Percentiles rank a stretch among this genome's conserved stretches.
These are phyloP conservation scores for Temnopleurus reevesii DNA, from an alignment of 53 echinoderm and acorn worm genomes.

Conservation along the genomic window DNA sequence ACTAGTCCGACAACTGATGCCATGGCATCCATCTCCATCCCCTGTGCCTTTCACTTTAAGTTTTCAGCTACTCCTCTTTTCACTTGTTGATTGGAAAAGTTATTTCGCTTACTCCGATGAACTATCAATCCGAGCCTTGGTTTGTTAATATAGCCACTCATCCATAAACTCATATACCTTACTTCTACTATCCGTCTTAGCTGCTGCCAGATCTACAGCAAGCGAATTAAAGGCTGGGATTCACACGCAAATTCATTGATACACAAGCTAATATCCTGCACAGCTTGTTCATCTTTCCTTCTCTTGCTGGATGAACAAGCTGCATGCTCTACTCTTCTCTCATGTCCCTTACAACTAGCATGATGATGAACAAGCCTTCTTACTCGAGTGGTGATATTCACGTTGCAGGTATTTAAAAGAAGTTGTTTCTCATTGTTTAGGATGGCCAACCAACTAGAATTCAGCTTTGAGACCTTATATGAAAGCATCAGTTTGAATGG, in stretches of 20 bases:
- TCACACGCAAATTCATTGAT: conserved; percentile 42
- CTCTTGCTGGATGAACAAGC: conserved; percentile 38
- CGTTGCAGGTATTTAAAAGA: conserved; percentile 63
- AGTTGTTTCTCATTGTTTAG: conserved; percentile 67
- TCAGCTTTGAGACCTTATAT: conserved; percentile 63
- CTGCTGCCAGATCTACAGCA: conserved; percentile 44
- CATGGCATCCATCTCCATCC: conserved; percentile 64
- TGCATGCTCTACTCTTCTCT: conserved; percentile 13
- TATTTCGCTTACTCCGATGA: conserved; percentile 60
- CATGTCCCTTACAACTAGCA: conserved; percentile 21
- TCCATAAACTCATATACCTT: conserved; percentile 62
- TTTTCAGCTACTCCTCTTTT: conserved; percentile 38
- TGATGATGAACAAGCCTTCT: conserved; percentile 60
- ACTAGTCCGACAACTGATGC: conserved; percentile 63
- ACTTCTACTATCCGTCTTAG: conserved; percentile 58
- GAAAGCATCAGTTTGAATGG: conserved; percentile 71
- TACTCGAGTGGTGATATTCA: conserved; percentile 66
- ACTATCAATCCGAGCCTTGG: conserved; percentile 59
- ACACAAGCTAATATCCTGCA: conserved; percentile 54
- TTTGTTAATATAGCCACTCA: conserved; percentile 61
- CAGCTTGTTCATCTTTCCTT: conserved; percentile 38
- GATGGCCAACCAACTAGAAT: conserved; percentile 60
- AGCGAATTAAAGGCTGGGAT: conserved; percentile 51
- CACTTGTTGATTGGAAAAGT: conserved; percentile 65
- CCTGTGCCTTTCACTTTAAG: conserved; percentile 56